Conservation (phyloP, 2,888 invertebrate species). For the Eubasilissa splendida region DNA sequence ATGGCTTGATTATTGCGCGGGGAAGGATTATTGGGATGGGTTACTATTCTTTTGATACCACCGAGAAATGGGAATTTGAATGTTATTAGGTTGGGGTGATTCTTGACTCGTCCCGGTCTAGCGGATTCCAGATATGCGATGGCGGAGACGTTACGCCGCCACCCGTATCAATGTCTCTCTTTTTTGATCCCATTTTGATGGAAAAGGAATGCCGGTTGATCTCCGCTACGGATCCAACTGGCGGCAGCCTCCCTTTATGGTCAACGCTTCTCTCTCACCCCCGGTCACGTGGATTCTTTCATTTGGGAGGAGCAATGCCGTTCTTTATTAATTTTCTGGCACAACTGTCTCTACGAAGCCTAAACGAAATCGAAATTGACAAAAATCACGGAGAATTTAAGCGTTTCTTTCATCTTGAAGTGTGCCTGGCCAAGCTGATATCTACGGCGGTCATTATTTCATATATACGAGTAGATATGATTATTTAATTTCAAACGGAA, state of each 20-base stretch:
- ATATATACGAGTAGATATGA: too few relatives aligned
- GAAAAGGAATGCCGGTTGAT: constrained; percentile 36
- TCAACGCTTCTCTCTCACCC: constrained; percentile 16
- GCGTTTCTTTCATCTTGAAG: too few relatives aligned
- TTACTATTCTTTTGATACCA: constrained; percentile 44
- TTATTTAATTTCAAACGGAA: too few relatives aligned
- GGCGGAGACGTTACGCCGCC: neutral
- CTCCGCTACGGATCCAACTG: constrained; percentile 15
- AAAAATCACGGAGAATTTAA: too few relatives aligned
- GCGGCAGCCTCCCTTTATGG: constrained; percentile 24
- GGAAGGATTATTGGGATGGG: constrained; percentile 33
- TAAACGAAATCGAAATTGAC: too few relatives aligned
- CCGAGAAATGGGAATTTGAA: constrained; percentile 48
- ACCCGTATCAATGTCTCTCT: constrained; percentile 35
- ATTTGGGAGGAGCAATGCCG: constrained; percentile 1
- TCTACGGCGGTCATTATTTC: too few relatives aligned
- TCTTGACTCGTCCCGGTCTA: constrained; percentile 32
- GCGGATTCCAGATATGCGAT: constrained; percentile 20
- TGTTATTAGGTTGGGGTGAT: constrained; percentile 41
- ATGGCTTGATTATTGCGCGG: constrained; percentile 50
- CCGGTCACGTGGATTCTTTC: constrained; percentile 14
- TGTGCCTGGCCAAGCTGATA: too few relatives aligned
- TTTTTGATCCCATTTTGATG: constrained; percentile 36
- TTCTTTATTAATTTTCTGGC: too few relatives aligned
- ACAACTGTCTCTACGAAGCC: too few relatives aligned